These are phyloP conservation scores for Percopsis transmontana DNA, from an alignment of 2,113 vertebrate species.

Conservation along the genomic window DNA sequence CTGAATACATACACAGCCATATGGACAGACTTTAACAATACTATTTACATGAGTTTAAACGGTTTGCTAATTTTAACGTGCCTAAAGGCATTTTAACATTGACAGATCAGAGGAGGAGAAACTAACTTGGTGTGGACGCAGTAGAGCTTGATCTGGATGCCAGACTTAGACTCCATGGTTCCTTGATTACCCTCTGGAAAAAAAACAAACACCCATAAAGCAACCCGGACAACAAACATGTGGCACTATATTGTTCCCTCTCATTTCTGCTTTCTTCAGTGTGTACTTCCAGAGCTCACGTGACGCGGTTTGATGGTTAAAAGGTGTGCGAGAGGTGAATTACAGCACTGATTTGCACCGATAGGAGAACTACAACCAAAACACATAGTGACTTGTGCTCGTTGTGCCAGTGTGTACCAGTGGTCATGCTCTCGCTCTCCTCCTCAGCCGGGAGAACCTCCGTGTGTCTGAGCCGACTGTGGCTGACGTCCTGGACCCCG, in stretches of 20 bases:
- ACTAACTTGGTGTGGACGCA: constrained; percentile 98
- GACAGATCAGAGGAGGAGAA: background rate
- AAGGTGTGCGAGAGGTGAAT: too few relatives aligned
- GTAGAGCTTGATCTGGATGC: constrained; percentile 96
- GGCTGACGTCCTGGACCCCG: constrained; percentile 90
- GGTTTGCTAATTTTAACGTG: background rate
- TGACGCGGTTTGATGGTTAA: too few relatives aligned
- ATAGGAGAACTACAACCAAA: background rate
- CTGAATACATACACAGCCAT: constrained; percentile 68
- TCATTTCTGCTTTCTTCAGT: too few relatives aligned
- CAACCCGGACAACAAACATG: background rate
- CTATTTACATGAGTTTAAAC: background rate
- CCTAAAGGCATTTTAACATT: background rate
- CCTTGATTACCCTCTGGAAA: constrained; percentile 86
- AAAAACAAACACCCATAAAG: constrained; percentile 23
- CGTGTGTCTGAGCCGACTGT: constrained; percentile 85
- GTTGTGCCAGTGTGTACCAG: constrained; percentile 73
- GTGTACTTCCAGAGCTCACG: too few relatives aligned
- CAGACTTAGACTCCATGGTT: constrained; percentile 85
- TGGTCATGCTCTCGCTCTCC: constrained; percentile 85
- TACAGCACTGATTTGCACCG: too few relatives aligned
- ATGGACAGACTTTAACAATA: background rate
- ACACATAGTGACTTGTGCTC: background rate
- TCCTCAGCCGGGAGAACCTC: constrained; percentile 94
- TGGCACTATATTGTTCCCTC: background rate